Percentiles rank a stretch among this genome's conserved stretches.
Conservation (phyloP, 2,797 vertebrate species). For the Lagocephalus sceleratus region DNA sequence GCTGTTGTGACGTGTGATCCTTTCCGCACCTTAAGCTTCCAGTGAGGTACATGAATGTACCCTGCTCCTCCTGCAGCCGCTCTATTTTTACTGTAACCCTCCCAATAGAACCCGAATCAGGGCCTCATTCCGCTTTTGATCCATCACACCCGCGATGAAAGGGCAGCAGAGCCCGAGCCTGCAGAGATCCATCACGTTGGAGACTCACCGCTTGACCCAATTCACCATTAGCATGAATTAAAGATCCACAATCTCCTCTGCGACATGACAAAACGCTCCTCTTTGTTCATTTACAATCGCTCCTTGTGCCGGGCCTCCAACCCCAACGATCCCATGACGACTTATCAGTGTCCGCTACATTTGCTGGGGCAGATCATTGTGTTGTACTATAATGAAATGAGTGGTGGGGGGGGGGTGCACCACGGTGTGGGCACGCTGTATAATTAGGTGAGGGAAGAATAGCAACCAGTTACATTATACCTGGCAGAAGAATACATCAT, state of each 20-base stretch:
- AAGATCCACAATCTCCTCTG: conserved; percentile 59
- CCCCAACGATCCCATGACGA: conserved; percentile 55
- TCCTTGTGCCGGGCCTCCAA: conserved; percentile 41
- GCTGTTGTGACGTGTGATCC: conserved; percentile 1
- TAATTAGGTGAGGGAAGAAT: conserved; percentile 47
- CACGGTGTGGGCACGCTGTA: conserved; percentile 36
- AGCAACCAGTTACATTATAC: conserved; percentile 40
- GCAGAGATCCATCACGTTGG: conserved; percentile 49
- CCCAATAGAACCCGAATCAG: too few relatives aligned
- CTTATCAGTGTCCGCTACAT: conserved; percentile 67
- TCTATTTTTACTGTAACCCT: conserved; percentile 27
- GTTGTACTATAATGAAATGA: conserved; percentile 46
- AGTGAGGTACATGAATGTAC: too few relatives aligned
- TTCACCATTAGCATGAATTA: conserved; percentile 74
- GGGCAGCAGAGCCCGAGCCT: conserved; percentile 46
- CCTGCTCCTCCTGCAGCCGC: conserved; percentile 16
- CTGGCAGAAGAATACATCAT: conserved; percentile 18
- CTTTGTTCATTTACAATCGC: conserved; percentile 57
- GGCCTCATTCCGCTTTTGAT: conserved; percentile 47
- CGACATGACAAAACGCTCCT: conserved; percentile 39
- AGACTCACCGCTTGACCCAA: conserved; percentile 67
- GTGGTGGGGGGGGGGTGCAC: conserved; percentile 24
- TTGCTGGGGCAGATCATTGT: conserved; percentile 39
- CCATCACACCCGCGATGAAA: conserved; percentile 55
- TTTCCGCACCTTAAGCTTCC: too few relatives aligned